Conservation (phyloP, 2,113 vertebrate species). For the Lasiurus cinereus region DNA sequence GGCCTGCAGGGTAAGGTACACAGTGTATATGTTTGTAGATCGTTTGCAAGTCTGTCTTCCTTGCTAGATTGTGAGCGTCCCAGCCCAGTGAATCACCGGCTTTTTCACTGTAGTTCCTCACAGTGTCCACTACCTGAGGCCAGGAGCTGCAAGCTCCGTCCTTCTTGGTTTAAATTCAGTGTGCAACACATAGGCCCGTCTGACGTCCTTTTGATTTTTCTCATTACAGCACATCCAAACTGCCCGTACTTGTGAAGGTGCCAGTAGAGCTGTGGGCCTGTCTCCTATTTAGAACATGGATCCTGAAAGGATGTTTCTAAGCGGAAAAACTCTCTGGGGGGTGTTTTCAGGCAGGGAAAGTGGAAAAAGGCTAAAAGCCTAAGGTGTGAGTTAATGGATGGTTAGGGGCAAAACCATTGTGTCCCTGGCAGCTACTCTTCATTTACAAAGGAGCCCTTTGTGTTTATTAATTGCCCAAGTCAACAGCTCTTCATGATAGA, state of each 20-base stretch:
- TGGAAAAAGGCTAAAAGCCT: background rate
- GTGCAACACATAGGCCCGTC: background rate
- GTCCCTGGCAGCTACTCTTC: background rate
- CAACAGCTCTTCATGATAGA: constrained; percentile 47
- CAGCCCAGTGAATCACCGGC: rapidly evolving
- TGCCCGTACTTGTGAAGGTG: background rate
- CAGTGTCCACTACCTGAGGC: background rate
- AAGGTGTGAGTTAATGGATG: background rate
- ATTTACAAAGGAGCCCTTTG: constrained; percentile 45
- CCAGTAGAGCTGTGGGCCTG: background rate
- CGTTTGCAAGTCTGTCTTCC: background rate
- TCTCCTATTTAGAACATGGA: background rate
- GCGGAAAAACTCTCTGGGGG: background rate
- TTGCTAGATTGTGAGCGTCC: background rate
- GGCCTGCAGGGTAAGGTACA: background rate
- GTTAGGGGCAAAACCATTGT: background rate
- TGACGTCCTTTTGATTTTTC: background rate
- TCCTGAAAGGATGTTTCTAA: constrained; percentile 39
- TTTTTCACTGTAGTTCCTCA: background rate
- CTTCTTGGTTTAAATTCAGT: background rate
- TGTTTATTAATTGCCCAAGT: constrained; percentile 69
- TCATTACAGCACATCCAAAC: background rate
- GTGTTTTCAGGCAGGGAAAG: constrained; percentile 17
- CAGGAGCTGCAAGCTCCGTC: rapidly evolving
- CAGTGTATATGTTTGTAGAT: background rate